Conservation (phyloP, 23 tunicate genomes). For the Oikopleura albicans region DNA sequence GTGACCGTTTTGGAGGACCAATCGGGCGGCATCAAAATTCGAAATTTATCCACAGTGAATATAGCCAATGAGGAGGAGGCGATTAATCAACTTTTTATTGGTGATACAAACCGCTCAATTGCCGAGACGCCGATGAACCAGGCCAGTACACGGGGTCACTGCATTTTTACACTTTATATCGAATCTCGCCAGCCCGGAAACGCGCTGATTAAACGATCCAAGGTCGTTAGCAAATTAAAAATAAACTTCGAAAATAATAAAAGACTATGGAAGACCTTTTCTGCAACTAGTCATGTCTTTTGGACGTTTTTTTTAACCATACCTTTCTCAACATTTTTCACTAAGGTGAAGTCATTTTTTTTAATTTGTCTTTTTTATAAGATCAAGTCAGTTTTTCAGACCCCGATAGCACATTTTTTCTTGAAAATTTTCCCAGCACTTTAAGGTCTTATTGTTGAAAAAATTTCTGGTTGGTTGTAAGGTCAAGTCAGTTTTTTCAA, state of each 20-base stretch:
- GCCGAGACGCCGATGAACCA: slow-evolving; percentile 91
- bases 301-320: neutral
- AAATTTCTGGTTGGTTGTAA: too few relatives aligned
- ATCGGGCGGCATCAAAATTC: slow-evolving; percentile 58
- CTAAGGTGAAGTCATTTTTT: too few relatives aligned
- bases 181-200: slow-evolving; percentile 79
- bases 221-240: too few relatives aligned
- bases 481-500: too few relatives aligned
- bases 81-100: slow-evolving; percentile 35
- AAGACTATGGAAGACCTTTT: too few relatives aligned
- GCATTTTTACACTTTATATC: slow-evolving; percentile 57
- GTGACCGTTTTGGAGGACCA: slow-evolving; percentile 90
- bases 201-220: slow-evolving; percentile 67
- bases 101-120: slow-evolving; percentile 50
- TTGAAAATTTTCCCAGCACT: too few relatives aligned
- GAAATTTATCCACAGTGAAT: slow-evolving; percentile 54
- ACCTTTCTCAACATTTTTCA: neutral
- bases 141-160: slow-evolving; percentile 74
- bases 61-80: slow-evolving; percentile 88
- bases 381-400: too few relatives aligned
- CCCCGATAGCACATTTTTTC: too few relatives aligned
- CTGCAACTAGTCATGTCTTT: neutral
- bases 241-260: too few relatives aligned
- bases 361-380: too few relatives aligned
- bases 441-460: too few relatives aligned